Percentiles rank a stretch among this genome's conserved stretches.
Evolutionary conservation across 2,888 invertebrate species (phyloP).

Genomic region (Chironomus riparius): DNA sequence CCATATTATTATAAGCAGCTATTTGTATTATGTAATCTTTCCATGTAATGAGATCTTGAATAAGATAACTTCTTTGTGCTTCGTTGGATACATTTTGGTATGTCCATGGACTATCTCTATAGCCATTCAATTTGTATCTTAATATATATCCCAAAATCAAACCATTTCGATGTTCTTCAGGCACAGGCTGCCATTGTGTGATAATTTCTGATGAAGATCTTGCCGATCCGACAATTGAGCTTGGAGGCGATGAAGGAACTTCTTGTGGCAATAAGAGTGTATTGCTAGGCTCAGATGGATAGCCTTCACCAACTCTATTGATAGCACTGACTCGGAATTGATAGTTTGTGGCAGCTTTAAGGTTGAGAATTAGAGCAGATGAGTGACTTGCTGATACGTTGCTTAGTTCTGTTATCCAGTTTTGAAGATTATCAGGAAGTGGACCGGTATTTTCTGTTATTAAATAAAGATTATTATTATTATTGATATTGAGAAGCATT

Average conservation of each 20-base stretch:
- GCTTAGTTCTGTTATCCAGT: constrained; percentile 80
- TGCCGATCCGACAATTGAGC: constrained; percentile 90
- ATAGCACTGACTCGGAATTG: constrained; percentile 96
- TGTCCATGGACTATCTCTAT: constrained; percentile 88
- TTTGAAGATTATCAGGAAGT: constrained; percentile 72
- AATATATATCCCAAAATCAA: constrained; percentile 89
- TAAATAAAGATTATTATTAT: constrained; percentile 24
- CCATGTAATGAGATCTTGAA: constrained; percentile 93
- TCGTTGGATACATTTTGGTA: constrained; percentile 87
- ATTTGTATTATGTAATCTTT: constrained; percentile 95
- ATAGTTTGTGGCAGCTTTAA: constrained; percentile 91
- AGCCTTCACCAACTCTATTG: constrained; percentile 92
- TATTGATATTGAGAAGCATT: constrained; percentile 26
- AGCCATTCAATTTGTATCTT: constrained; percentile 82
- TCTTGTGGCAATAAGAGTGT: constrained; percentile 90
- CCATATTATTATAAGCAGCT: constrained; percentile 94
- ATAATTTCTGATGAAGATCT: constrained; percentile 91
- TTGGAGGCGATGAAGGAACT: constrained; percentile 94
- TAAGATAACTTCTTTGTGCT: constrained; percentile 80
- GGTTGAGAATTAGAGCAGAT: constrained; percentile 69
- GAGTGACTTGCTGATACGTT: constrained; percentile 74
- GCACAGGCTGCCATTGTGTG: constrained; percentile 93
- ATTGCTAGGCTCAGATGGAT: constrained; percentile 81
- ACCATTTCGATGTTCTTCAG: constrained; percentile 91
- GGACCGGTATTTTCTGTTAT: constrained; percentile 59